These are phyloP conservation scores for Gopherus evgoodei DNA, from an alignment of 2,113 vertebrate species.

Conservation along the genomic window DNA sequence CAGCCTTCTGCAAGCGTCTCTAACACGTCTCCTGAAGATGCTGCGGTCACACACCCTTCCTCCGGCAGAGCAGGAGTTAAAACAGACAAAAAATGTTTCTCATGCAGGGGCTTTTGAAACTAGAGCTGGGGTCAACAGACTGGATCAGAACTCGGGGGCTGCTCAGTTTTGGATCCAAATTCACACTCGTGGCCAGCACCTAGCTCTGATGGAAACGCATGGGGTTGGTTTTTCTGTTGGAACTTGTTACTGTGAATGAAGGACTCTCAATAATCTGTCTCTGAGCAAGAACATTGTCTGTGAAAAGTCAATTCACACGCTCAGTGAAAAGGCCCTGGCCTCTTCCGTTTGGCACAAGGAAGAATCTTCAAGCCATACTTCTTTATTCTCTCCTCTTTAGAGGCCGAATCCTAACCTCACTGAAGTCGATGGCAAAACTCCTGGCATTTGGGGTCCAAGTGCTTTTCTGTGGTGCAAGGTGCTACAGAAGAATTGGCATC, in stretches of 20 bases:
- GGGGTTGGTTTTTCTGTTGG: neutral
- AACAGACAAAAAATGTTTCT: neutral
- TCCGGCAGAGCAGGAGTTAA: neutral
- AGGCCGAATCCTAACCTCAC: neutral
- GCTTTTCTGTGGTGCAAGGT: neutral
- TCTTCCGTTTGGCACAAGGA: neutral
- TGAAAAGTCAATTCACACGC: neutral
- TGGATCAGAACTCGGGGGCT: neutral
- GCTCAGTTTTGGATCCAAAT: neutral
- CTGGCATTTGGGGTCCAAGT: neutral
- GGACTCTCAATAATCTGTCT: neutral
- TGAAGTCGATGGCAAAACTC: neutral
- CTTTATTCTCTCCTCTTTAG: neutral
- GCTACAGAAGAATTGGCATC: neutral
- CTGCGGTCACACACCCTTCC: neutral
- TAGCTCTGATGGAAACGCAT: neutral
- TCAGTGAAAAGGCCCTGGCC: neutral
- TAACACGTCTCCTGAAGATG: neutral
- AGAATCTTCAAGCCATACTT: neutral
- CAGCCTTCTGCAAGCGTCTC: slow-evolving; percentile 22
- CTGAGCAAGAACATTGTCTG: neutral
- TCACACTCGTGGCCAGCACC: neutral
- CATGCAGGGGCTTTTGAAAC: neutral
- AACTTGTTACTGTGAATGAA: neutral
- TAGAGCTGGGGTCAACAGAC: neutral